Evolutionary conservation across 1,140 invertebrate species (phyloP).

Genomic region (Reticulitermes speratus): DNA sequence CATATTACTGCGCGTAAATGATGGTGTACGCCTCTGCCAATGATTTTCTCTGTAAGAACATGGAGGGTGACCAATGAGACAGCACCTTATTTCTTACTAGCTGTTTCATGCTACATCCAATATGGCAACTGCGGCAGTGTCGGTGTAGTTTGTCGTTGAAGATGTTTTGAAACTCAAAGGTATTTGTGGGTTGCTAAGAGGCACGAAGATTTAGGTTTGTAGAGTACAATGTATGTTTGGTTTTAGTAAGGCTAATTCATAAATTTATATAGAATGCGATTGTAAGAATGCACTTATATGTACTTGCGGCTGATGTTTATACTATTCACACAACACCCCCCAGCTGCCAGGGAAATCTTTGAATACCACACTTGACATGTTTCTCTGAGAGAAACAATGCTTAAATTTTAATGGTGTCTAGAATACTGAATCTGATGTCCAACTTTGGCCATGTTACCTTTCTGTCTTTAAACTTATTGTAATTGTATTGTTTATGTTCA

Average conservation of each 20-base stretch:
- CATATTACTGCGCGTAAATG: not conserved
- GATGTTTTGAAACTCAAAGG: conserved; percentile 23
- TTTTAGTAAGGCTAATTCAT: not conserved
- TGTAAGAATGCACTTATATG: not conserved
- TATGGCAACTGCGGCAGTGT: conserved; percentile 20
- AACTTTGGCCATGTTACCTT: not conserved
- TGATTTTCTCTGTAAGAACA: not conserved
- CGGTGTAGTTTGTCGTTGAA: conserved; percentile 19
- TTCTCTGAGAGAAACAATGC: not conserved
- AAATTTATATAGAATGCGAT: not conserved
- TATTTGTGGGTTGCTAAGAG: conserved; percentile 18
- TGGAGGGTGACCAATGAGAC: not conserved
- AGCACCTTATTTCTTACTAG: not conserved
- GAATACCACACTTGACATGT: not conserved
- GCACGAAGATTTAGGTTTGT: conserved; percentile 27
- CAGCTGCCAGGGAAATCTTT: not conserved
- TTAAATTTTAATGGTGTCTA: not conserved
- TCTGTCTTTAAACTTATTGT: not conserved
- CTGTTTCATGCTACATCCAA: conserved; percentile 16
- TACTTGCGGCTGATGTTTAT: not conserved
- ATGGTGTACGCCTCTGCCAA: not conserved
- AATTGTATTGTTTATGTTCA: not conserved
- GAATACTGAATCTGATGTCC: not conserved
- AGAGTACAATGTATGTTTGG: not conserved
- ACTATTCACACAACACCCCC: not conserved